Percentiles rank a stretch among this genome's conserved stretches.
Evolutionary conservation across 2,888 invertebrate species (phyloP).

Genomic region (Operophtera brumata): DNA sequence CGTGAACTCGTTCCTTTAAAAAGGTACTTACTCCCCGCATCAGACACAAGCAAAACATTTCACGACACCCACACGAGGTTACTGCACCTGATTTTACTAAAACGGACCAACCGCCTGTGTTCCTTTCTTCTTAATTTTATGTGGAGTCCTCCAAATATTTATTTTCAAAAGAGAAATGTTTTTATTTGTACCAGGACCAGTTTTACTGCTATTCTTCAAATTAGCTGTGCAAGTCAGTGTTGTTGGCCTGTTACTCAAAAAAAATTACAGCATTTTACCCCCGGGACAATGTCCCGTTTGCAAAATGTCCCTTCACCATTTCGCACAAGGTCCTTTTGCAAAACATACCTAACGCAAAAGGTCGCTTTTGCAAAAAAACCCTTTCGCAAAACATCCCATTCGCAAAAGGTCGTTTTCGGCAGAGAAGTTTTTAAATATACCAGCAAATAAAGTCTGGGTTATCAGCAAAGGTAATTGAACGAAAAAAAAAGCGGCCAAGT

Average conservation of each 20-base stretch:
- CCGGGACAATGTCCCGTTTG: too few species aligned
- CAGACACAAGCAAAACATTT: slow-evolving; percentile 13
- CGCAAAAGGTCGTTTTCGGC: too few species aligned
- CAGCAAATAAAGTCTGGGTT: too few species aligned
- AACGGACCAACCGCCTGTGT: slow-evolving; percentile 27
- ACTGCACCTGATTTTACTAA: slow-evolving; percentile 31
- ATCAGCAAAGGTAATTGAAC: too few species aligned
- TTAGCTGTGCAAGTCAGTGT: background rate
- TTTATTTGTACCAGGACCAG: slow-evolving; percentile 3
- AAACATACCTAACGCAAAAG: too few species aligned
- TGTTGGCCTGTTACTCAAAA: too few species aligned
- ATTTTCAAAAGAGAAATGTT: background rate
- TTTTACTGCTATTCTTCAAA: background rate
- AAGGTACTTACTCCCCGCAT: background rate
- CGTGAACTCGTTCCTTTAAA: background rate
- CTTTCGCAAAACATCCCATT: too few species aligned
- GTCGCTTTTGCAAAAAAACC: too few species aligned
- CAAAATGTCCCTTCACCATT: too few species aligned
- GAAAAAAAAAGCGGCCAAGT: too few species aligned
- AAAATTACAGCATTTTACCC: background rate
- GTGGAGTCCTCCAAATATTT: background rate
- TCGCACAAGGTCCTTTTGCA: too few species aligned
- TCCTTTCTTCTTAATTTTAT: background rate
- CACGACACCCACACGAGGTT: slow-evolving; percentile 33
- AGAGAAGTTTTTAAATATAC: too few species aligned